A percentile compares a stretch with the other conserved stretches of the same genome.
Conservation (phyloP, 2,113 vertebrate genomes). For the Paradoxurus hermaphroditus region DNA sequence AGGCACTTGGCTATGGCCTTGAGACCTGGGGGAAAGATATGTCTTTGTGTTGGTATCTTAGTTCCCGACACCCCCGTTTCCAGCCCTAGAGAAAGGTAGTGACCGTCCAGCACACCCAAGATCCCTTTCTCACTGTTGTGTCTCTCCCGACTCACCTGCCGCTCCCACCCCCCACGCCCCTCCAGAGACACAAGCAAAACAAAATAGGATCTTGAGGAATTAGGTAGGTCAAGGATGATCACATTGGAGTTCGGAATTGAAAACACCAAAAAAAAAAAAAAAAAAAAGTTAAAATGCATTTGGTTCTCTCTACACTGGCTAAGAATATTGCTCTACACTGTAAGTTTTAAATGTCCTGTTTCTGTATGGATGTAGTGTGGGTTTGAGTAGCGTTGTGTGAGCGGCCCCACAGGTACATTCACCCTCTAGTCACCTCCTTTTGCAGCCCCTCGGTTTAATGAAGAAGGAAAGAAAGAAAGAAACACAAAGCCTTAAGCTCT, state of each 20-base stretch:
- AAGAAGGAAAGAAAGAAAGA: conserved; percentile 48
- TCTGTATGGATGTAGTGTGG: conserved; percentile 91
- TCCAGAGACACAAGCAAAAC: not conserved
- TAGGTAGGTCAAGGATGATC: conserved; percentile 86
- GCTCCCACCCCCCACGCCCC: not conserved
- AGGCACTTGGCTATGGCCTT: not conserved
- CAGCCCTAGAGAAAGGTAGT: not conserved
- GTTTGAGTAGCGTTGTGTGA: conserved; percentile 86
- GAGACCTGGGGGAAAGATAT: not conserved
- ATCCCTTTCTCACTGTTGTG: not conserved
- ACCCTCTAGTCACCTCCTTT: conserved; percentile 86
- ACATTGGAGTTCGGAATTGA: conserved; percentile 93
- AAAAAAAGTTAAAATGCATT: conserved; percentile 81
- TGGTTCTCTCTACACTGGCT: conserved; percentile 99
- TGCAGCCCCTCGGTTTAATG: conserved; percentile 86
- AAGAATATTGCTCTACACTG: conserved; percentile 96
- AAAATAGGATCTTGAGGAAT: conserved; percentile 35
- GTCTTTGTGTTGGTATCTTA: not conserved
- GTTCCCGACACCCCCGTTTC: conserved; percentile 10
- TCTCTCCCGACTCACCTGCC: not conserved
- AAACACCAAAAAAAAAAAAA: conserved; percentile 81
- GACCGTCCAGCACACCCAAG: not conserved
- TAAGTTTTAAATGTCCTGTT: conserved; percentile 93
- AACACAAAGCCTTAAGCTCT: conserved; percentile 98
- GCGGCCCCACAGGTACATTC: conserved; percentile 87